Conservation (phyloP, 2,113 vertebrate genomes). For the rat (Rattus norvegicus) region GRCr8 NC_086029.1:84228001-84228500, state of each 20-base stretch:
- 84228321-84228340: too few relatives aligned
- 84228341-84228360: too few relatives aligned
- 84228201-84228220: background rate
- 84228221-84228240: background rate
- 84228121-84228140: too few relatives aligned
- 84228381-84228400: too few relatives aligned
- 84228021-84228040: background rate
- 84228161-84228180: background rate
- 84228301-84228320: background rate
- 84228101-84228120: fast-evolving
- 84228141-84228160: fast-evolving
- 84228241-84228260: background rate
- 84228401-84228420: background rate
- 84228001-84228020: conserved; percentile 32
- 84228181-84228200: background rate
- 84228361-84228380: too few relatives aligned
- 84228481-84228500: background rate
- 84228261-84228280: fast-evolving
- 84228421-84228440: background rate
- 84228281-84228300: background rate
- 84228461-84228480: background rate
- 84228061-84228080: background rate
- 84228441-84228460: background rate
- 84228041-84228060: background rate
- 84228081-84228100: background rate